These are phyloP conservation scores for Platyrinchus mystaceus DNA, from an alignment of 2,797 vertebrate species.

Conservation along the genomic window DNA sequence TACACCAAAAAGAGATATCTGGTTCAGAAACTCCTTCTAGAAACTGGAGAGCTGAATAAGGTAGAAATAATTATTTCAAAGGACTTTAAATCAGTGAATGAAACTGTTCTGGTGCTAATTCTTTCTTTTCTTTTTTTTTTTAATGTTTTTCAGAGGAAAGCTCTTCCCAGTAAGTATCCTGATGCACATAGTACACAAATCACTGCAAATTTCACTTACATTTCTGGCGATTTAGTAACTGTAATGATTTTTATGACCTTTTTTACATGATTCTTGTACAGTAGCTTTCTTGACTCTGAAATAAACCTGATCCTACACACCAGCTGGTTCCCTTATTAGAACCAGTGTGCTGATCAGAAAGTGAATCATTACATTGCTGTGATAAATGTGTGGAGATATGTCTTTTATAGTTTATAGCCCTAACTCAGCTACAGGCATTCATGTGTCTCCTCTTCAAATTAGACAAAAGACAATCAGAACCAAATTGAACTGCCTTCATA, in stretches of 20 bases:
- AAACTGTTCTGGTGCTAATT: conserved; percentile 3
- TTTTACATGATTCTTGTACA: background rate
- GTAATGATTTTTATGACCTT: background rate
- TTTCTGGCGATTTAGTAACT: background rate
- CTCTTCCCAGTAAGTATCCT: conserved; percentile 84
- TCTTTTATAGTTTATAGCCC: background rate
- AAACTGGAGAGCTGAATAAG: background rate
- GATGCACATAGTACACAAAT: background rate
- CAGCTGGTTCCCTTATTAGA: background rate
- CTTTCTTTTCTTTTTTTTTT: background rate
- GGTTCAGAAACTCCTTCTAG: background rate
- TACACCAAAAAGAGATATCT: background rate
- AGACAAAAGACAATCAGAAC: background rate
- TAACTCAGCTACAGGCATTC: background rate
- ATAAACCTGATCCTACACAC: background rate
- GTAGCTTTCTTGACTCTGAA: background rate
- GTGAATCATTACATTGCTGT: background rate
- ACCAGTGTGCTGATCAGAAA: background rate
- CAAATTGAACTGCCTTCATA: background rate
- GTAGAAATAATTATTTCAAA: background rate
- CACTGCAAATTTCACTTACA: background rate
- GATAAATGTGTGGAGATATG: background rate
- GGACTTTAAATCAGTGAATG: background rate
- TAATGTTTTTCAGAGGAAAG: conserved; percentile 78
- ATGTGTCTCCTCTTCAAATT: background rate